phyloP scores from a whole-genome alignment of 2,888 invertebrate species.

The Trachelus tabidus region DNA sequence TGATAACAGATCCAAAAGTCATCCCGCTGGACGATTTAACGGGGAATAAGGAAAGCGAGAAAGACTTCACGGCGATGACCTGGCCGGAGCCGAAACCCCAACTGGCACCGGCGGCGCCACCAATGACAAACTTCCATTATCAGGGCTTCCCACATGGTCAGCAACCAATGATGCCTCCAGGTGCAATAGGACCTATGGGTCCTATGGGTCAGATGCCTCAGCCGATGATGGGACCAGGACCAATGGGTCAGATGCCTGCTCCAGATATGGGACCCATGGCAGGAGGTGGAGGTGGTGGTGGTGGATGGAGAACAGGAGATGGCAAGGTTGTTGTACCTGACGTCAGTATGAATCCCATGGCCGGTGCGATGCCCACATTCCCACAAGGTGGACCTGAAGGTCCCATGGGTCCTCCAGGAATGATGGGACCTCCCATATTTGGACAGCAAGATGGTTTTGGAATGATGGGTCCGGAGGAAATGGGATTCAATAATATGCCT shows the following conservation, averaged over 20 bases:
- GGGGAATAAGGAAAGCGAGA: constrained; percentile 83
- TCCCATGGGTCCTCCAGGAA: constrained; percentile 60
- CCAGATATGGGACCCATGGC: constrained; percentile 44
- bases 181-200: constrained; percentile 31
- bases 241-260: constrained; percentile 63
- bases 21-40: constrained; percentile 92
- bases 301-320: constrained; percentile 68
- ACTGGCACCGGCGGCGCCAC: constrained; percentile 63
- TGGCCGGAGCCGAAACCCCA: constrained; percentile 89
- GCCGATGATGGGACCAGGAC: constrained; percentile 45
- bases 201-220: constrained; percentile 37
- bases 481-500: constrained; percentile 49
- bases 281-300: constrained; percentile 62
- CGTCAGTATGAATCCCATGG: constrained; percentile 50
- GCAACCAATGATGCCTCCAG: constrained; percentile 45
- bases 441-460: constrained; percentile 63
- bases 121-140: constrained; percentile 33
- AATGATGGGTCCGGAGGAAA: constrained; percentile 64
- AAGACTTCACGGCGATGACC: constrained; percentile 80
- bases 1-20: constrained; percentile 79
- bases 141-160: constrained; percentile 61
- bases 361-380: constrained; percentile 49
- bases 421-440: constrained; percentile 51
- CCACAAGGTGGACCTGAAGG: constrained; percentile 40
- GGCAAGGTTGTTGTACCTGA: constrained; percentile 67